Conservation (phyloP, 2,797 vertebrate species). For the Ptychobarbus kaznakovi region DNA sequence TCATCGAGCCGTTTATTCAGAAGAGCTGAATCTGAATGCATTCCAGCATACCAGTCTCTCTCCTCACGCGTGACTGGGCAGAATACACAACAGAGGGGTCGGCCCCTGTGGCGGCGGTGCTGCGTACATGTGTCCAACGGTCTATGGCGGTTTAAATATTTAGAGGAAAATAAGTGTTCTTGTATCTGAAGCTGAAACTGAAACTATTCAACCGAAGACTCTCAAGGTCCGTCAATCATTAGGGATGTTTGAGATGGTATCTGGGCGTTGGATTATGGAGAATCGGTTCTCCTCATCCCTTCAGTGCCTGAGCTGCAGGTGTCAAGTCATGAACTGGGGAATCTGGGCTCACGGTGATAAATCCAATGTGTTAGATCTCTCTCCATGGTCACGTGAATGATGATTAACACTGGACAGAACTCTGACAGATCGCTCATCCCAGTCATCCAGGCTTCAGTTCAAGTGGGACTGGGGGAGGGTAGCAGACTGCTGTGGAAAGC, state of each 20-base stretch:
- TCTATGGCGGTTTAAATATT: conserved; percentile 31
- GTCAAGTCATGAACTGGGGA: not conserved
- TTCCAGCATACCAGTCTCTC: conserved; percentile 44
- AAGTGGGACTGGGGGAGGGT: conserved; percentile 35
- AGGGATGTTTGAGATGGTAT: conserved; percentile 16
- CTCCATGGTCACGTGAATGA: conserved; percentile 25
- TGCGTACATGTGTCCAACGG: not conserved
- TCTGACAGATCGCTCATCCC: conserved; percentile 36
- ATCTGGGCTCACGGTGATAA: conserved; percentile 16
- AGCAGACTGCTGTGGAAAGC: not conserved
- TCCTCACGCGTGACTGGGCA: conserved; percentile 43
- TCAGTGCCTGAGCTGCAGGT: conserved; percentile 5
- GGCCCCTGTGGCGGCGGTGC: not conserved
- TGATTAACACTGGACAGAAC: conserved; percentile 43
- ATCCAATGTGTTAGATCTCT: conserved; percentile 31
- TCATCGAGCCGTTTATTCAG: conserved; percentile 51
- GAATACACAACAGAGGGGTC: conserved; percentile 35
- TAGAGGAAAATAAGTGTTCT: conserved; percentile 3
- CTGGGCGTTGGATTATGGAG: not conserved
- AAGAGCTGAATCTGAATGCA: conserved; percentile 46
- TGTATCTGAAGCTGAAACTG: not conserved
- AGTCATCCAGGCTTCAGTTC: conserved; percentile 10
- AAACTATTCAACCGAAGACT: conserved; percentile 8
- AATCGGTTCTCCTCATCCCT: conserved; percentile 3
- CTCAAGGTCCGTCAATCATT: conserved; percentile 3